These are phyloP conservation scores for Varecia variegata DNA, from an alignment of 2,797 vertebrate genomes.

Conservation along the genomic window DNA sequence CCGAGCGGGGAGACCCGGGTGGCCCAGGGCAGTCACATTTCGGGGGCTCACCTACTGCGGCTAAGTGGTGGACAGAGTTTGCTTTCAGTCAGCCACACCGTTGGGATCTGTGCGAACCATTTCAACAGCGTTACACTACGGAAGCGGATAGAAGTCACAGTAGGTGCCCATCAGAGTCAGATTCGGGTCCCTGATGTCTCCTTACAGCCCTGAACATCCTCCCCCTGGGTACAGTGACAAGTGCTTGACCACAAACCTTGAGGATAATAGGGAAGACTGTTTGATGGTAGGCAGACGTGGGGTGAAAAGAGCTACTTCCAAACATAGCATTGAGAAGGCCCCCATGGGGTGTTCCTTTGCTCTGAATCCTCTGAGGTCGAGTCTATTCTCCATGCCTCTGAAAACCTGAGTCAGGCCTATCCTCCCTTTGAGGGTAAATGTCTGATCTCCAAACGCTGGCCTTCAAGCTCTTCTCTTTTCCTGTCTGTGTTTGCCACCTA, in stretches of 20 bases:
- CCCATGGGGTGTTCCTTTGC: not conserved
- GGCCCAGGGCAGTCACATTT: not conserved
- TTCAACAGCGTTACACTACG: not conserved
- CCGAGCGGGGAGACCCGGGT: not conserved
- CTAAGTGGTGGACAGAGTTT: not conserved
- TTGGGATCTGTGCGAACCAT: not conserved
- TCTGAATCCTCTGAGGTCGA: not conserved
- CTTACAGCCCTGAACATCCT: not conserved
- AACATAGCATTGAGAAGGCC: constrained; percentile 16
- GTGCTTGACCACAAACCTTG: not conserved
- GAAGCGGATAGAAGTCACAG: not conserved
- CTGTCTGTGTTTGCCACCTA: not conserved
- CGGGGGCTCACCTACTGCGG: not conserved
- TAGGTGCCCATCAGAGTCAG: not conserved
- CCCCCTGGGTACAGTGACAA: not conserved
- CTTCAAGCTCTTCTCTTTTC: not conserved
- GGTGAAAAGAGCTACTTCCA: constrained; percentile 44
- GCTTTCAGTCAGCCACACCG: not conserved
- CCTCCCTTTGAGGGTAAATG: constrained; percentile 16
- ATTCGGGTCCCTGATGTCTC: not conserved
- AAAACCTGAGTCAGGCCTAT: not conserved
- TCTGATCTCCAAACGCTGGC: constrained; percentile 44
- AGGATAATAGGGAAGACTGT: constrained; percentile 20
- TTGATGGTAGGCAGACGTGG: not conserved
- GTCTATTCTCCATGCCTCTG: constrained; percentile 46